These are phyloP conservation scores for Bombus superbus DNA, from an alignment of 1,140 invertebrate species.

Conservation along the genomic window DNA sequence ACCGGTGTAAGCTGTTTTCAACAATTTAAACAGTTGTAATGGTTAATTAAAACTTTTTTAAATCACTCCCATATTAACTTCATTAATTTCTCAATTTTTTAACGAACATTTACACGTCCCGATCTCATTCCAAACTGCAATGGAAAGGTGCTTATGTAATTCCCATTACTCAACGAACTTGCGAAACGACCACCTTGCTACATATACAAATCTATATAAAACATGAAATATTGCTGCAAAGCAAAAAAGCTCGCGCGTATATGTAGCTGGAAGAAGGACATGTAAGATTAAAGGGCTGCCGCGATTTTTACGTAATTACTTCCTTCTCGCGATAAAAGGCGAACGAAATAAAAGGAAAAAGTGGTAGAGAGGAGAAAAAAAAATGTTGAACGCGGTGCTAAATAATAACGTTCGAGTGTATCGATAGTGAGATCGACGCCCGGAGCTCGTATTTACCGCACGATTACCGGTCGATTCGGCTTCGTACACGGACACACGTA, in stretches of 20 bases:
- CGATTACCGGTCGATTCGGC: slow-evolving; percentile 51
- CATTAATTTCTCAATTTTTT: neutral
- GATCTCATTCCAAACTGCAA: neutral
- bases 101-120: neutral
- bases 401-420: slow-evolving; percentile 47
- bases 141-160: neutral
- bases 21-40: too few species aligned
- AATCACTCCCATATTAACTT: too few species aligned
- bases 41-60: too few species aligned
- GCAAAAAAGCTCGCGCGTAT: neutral
- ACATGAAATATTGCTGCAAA: too few species aligned
- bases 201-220: neutral
- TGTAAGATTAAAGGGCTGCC: neutral
- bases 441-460: slow-evolving; percentile 46
- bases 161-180: neutral
- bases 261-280: neutral
- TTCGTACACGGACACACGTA: neutral
- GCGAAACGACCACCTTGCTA: neutral
- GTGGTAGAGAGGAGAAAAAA: too few species aligned
- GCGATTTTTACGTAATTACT: slow-evolving; percentile 26
- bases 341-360: neutral
- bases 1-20: too few species aligned
- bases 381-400: slow-evolving; percentile 16
- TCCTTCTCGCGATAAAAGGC: slow-evolving; percentile 13
- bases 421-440: slow-evolving; percentile 51